These are phyloP conservation scores for Isurus oxyrinchus DNA, from an alignment of 2,113 vertebrate genomes.

Conservation along the genomic window DNA sequence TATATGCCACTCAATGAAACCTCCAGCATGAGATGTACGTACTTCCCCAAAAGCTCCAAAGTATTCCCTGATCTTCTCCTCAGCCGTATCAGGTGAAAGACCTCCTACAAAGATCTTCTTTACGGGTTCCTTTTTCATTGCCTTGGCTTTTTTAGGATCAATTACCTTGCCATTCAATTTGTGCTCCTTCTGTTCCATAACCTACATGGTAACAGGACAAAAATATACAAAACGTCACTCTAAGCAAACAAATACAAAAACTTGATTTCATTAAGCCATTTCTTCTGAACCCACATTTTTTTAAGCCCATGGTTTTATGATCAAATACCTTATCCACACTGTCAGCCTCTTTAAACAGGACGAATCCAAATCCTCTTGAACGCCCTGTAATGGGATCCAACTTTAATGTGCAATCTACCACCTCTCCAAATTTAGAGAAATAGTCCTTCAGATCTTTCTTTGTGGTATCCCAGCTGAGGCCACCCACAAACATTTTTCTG, in stretches of 20 bases:
- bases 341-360: conserved; percentile 89
- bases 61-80: conserved; percentile 96
- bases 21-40: conserved; percentile 23
- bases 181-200: conserved; percentile 91
- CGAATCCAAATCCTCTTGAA: conserved; percentile 93
- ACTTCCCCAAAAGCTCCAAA: conserved; percentile 94
- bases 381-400: conserved; percentile 94
- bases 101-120: conserved; percentile 99
- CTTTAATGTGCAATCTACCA: conserved; percentile 95
- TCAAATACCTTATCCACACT: conserved; percentile 88
- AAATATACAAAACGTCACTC: background rate
- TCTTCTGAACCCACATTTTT: conserved; percentile 20
- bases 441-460: conserved; percentile 99
- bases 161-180: conserved; percentile 98
- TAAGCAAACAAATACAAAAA: conserved; percentile 32
- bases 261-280: conserved; percentile 34
- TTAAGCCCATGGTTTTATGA: conserved; percentile 29
- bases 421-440: conserved; percentile 94
- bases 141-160: conserved; percentile 97
- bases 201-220: conserved; percentile 57
- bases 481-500: conserved; percentile 98
- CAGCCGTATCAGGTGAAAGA: conserved; percentile 92
- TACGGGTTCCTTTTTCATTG: conserved; percentile 97
- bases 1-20: background rate
- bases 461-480: conserved; percentile 98